These are phyloP conservation scores for Scarus forsteni DNA, from an alignment of 2,797 vertebrate genomes.

Conservation along the genomic window DNA sequence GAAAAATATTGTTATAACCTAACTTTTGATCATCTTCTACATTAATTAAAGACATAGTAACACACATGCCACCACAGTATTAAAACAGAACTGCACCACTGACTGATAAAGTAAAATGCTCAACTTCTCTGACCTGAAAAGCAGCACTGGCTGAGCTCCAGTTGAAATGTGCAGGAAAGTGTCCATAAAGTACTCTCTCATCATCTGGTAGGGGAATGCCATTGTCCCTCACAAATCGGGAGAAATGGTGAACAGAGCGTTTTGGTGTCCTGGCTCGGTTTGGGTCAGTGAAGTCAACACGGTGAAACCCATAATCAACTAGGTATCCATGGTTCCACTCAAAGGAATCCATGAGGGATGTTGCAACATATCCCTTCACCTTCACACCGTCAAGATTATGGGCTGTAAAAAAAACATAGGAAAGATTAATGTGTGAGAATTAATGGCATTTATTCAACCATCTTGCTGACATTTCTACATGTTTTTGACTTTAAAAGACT, in stretches of 20 bases:
- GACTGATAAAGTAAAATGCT: background rate
- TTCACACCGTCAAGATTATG: slow-evolving; percentile 89
- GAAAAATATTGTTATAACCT: background rate
- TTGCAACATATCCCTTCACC: slow-evolving; percentile 87
- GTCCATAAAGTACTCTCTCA: slow-evolving; percentile 86
- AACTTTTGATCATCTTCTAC: background rate
- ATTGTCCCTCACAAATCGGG: slow-evolving; percentile 87
- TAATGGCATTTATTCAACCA: background rate
- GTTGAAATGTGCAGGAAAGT: slow-evolving; percentile 87
- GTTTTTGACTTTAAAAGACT: too few species aligned
- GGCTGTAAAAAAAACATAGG: slow-evolving; percentile 84
- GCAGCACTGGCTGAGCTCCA: slow-evolving; percentile 93
- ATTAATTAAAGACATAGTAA: background rate
- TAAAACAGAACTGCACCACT: background rate
- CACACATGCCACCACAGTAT: too few species aligned
- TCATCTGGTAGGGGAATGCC: slow-evolving; percentile 88
- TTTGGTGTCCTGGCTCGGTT: slow-evolving; percentile 90
- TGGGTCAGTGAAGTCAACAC: slow-evolving; percentile 87
- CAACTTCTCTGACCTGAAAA: slow-evolving; percentile 89
- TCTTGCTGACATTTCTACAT: background rate
- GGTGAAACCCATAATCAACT: slow-evolving; percentile 89
- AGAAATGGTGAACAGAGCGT: slow-evolving; percentile 88
- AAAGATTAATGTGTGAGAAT: background rate
- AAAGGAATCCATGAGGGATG: slow-evolving; percentile 93
- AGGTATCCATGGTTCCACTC: slow-evolving; percentile 92